Evolutionary conservation across 2,113 vertebrate genomes (phyloP).

Genomic region (Zingel zingel): DNA sequence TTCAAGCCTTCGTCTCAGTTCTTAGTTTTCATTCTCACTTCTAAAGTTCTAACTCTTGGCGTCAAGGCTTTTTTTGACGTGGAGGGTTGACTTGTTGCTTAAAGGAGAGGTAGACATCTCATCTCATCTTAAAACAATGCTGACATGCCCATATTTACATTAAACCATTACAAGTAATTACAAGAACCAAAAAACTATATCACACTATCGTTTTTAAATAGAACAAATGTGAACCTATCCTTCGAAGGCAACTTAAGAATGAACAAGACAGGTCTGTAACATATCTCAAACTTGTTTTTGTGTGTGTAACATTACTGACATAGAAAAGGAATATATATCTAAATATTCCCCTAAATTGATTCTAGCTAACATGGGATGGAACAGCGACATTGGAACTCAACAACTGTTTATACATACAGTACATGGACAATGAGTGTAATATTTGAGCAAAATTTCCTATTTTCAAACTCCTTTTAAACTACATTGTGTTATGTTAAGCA

Average conservation of each 20-base stretch:
- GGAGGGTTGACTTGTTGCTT: too few relatives aligned
- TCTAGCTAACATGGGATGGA: not conserved
- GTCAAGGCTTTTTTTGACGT: too few relatives aligned
- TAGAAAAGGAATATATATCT: not conserved
- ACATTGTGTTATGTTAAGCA: not conserved
- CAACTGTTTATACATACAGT: not conserved
- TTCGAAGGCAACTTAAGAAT: not conserved
- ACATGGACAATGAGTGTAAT: not conserved
- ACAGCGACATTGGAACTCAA: not conserved
- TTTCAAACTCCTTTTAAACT: not conserved
- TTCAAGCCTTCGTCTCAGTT: constrained; percentile 22
- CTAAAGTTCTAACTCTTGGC: not conserved
- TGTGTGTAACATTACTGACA: not conserved
- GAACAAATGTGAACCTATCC: not conserved
- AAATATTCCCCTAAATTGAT: not conserved
- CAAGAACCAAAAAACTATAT: not conserved
- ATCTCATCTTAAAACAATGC: too few relatives aligned
- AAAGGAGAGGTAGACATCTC: too few relatives aligned
- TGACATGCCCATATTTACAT: too few relatives aligned
- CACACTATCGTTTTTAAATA: not conserved
- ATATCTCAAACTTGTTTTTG: not conserved
- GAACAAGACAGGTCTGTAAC: not conserved
- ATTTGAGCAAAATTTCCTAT: not conserved
- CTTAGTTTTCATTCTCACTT: constrained; percentile 37
- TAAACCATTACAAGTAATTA: too few relatives aligned